These are phyloP conservation scores for Colossoma macropomum DNA, from an alignment of 2,113 vertebrate species.

Conservation along the genomic window DNA sequence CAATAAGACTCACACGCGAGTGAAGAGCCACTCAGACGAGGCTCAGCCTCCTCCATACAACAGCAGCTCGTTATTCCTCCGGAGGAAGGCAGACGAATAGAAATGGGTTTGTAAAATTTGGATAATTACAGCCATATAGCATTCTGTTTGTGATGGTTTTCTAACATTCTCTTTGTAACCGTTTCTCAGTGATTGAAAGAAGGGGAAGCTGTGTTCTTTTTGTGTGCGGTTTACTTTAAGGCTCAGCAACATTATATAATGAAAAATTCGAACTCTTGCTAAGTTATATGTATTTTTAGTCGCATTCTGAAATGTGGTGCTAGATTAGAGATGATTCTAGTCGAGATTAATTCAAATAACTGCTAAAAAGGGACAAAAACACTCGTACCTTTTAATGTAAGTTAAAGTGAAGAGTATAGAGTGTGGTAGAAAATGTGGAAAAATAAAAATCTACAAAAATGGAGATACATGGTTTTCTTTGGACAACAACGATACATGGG, in stretches of 20 bases:
- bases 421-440: too few species aligned
- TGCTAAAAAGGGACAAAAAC: background rate
- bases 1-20: background rate
- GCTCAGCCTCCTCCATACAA: background rate
- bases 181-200: background rate
- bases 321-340: background rate
- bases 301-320: background rate
- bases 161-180: background rate
- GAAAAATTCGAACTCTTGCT: background rate
- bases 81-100: background rate
- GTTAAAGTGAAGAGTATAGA: too few species aligned
- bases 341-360: background rate
- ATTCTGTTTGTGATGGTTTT: background rate
- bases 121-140: background rate
- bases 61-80: conserved; percentile 2
- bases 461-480: too few species aligned
- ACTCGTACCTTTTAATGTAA: too few species aligned
- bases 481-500: too few species aligned
- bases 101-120: background rate
- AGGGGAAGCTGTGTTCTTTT: background rate
- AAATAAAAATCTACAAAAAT: too few species aligned
- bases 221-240: background rate
- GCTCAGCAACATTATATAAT: background rate
- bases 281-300: background rate
- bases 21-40: conserved; percentile 3